These are phyloP conservation scores for Rattus rattus DNA, from an alignment of 2,113 vertebrate species.

Conservation along the genomic window DNA sequence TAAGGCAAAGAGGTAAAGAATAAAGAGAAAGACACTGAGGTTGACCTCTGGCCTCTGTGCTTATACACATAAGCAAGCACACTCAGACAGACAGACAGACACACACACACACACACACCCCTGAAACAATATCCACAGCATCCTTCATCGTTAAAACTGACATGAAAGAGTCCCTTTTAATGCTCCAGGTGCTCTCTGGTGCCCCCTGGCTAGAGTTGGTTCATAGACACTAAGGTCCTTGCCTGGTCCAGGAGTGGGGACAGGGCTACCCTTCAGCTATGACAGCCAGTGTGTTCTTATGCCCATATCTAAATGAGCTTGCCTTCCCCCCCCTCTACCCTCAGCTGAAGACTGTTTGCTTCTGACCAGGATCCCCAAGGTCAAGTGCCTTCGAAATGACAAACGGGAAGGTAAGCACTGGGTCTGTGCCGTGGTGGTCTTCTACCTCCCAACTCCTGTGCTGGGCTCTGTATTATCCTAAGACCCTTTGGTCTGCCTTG, in stretches of 20 bases:
- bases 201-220: background rate
- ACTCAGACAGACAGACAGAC: background rate
- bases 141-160: background rate
- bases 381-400: slow-evolving; percentile 94
- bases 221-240: background rate
- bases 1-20: background rate
- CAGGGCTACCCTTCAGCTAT: background rate
- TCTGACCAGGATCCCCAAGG: slow-evolving; percentile 96
- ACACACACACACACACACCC: background rate
- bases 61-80: background rate
- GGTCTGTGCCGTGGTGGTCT: background rate
- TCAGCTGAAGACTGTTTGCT: slow-evolving; percentile 98
- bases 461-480: background rate
- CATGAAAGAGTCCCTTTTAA: background rate
- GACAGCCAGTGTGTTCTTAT: background rate
- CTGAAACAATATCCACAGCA: background rate
- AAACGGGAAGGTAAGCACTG: slow-evolving; percentile 93
- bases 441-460: background rate
- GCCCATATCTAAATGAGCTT: background rate
- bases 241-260: background rate
- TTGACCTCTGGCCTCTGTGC: background rate
- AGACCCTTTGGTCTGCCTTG: background rate
- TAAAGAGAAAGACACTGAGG: background rate
- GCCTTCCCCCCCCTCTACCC: slow-evolving; percentile 54
- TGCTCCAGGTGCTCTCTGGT: background rate